phyloP scores from a whole-genome alignment of 1,140 invertebrate species.

The Diorhabda carinulata region DNA sequence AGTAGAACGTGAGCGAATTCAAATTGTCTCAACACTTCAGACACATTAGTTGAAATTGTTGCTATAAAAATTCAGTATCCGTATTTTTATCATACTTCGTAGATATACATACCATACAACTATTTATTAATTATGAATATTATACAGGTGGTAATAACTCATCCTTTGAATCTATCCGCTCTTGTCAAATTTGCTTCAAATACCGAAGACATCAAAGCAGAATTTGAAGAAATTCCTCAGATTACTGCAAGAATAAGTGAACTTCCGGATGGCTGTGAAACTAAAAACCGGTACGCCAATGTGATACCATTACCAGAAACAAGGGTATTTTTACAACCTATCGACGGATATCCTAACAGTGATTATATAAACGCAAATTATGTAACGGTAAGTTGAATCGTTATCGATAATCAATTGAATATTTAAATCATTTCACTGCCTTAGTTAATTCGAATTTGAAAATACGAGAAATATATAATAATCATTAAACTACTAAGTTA shows the following conservation, averaged over 20 bases:
- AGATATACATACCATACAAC: too few relatives aligned
- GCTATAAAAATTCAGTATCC: too few relatives aligned
- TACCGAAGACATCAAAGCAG: slow-evolving; percentile 67
- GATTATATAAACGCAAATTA: slow-evolving; percentile 94
- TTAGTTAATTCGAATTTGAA: too few relatives aligned
- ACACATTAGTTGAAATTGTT: too few relatives aligned
- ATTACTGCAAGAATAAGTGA: slow-evolving; percentile 74
- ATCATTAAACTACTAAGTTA: too few relatives aligned
- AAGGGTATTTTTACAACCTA: slow-evolving; percentile 66
- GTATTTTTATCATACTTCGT: too few relatives aligned
- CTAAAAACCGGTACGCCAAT: slow-evolving; percentile 92
- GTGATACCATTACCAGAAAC: slow-evolving; percentile 88
- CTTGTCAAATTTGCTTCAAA: slow-evolving; percentile 70
- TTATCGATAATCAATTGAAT: too few relatives aligned
- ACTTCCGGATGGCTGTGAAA: slow-evolving; percentile 78
- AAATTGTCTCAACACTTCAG: too few relatives aligned
- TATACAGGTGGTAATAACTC: slow-evolving; percentile 62
- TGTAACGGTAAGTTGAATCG: slow-evolving; percentile 60
- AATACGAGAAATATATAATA: too few relatives aligned
- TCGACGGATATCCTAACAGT: slow-evolving; percentile 68
- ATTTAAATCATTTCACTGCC: too few relatives aligned
- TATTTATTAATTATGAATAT: too few relatives aligned
- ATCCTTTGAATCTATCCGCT: slow-evolving; percentile 69
- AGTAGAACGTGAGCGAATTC: too few relatives aligned
- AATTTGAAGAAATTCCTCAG: slow-evolving; percentile 74